A percentile compares a stretch with the other conserved stretches of the same genome.
Evolutionary conservation across 2,797 vertebrate genomes (phyloP).

Genomic region (Phataginus tricuspis): DNA sequence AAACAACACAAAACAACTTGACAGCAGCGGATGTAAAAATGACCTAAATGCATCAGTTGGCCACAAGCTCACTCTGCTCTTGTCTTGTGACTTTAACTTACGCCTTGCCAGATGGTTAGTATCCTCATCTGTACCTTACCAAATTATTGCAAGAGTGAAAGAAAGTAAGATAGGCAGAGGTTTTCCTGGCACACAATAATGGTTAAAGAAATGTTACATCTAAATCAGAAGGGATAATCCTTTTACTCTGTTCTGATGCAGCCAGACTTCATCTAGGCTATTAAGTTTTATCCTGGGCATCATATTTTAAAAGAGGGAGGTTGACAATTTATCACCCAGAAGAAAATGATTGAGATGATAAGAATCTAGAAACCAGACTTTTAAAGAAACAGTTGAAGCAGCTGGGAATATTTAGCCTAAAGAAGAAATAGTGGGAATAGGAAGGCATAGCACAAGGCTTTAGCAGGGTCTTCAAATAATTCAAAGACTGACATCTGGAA

Average conservation of each 20-base stretch:
- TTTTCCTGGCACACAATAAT: not conserved
- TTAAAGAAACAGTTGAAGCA: conserved; percentile 20
- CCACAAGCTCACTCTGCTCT: conserved; percentile 1
- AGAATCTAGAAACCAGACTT: conserved; percentile 44
- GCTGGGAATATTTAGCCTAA: not conserved
- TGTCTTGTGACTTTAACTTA: conserved; percentile 24
- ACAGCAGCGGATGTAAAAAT: conserved; percentile 42
- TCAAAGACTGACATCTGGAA: not conserved
- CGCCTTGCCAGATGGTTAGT: not conserved
- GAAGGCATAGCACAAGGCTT: not conserved
- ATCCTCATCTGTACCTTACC: not conserved
- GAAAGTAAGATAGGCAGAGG: not conserved
- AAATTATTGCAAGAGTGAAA: conserved; percentile 2
- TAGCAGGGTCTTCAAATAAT: not conserved
- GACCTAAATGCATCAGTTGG: conserved; percentile 38
- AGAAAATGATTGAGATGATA: conserved; percentile 8
- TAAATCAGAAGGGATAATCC: not conserved
- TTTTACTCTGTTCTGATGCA: not conserved
- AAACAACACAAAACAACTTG: not conserved
- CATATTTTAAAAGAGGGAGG: conserved; percentile 30
- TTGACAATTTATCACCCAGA: not conserved
- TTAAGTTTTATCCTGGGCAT: not conserved
- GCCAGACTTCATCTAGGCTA: not conserved
- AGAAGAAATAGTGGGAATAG: conserved; percentile 19
- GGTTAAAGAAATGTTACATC: not conserved